Percentiles rank a stretch among this genome's conserved stretches.
Conservation (phyloP, 2,888 invertebrate species). For the Phasia obesa region DNA sequence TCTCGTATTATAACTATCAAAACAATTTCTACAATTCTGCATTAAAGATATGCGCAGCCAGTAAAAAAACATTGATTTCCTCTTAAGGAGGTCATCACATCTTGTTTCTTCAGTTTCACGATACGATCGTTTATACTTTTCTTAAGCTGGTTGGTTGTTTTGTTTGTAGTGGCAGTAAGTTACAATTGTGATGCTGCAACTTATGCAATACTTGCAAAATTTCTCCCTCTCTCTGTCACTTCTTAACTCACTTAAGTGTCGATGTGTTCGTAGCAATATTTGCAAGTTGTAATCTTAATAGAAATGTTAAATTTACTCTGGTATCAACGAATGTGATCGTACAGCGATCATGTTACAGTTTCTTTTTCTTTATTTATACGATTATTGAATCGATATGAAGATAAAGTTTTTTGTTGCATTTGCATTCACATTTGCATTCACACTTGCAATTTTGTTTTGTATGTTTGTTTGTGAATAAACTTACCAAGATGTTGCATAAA, state of each 20-base stretch:
- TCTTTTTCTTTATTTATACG: slow-evolving; percentile 50
- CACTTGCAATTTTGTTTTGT: too few species aligned
- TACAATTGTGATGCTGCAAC: slow-evolving; percentile 19
- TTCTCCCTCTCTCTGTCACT: not conserved
- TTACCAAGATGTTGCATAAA: slow-evolving; percentile 50
- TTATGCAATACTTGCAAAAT: not conserved
- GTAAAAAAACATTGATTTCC: slow-evolving; percentile 69
- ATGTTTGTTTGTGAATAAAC: too few species aligned
- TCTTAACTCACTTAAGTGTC: not conserved
- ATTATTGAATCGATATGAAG: slow-evolving; percentile 66
- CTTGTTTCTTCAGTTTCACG: slow-evolving; percentile 48
- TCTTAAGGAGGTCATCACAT: slow-evolving; percentile 70
- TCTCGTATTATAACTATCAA: slow-evolving; percentile 8
- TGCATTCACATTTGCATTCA: too few species aligned
- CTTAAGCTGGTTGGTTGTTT: slow-evolving; percentile 9
- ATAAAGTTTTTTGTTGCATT: slow-evolving; percentile 30
- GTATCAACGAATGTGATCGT: slow-evolving; percentile 68
- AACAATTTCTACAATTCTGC: slow-evolving; percentile 5
- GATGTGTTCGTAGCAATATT: slow-evolving; percentile 24
- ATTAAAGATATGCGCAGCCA: not conserved
- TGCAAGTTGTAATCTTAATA: slow-evolving; percentile 73
- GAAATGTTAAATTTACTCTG: slow-evolving; percentile 72
- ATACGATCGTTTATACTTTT: slow-evolving; percentile 24
- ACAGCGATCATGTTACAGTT: slow-evolving; percentile 64
- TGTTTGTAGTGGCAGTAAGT: slow-evolving; percentile 1